Base-by-base conservation (phyloP, 1,140 invertebrate species). In the Laupala kohalensis region DNA sequence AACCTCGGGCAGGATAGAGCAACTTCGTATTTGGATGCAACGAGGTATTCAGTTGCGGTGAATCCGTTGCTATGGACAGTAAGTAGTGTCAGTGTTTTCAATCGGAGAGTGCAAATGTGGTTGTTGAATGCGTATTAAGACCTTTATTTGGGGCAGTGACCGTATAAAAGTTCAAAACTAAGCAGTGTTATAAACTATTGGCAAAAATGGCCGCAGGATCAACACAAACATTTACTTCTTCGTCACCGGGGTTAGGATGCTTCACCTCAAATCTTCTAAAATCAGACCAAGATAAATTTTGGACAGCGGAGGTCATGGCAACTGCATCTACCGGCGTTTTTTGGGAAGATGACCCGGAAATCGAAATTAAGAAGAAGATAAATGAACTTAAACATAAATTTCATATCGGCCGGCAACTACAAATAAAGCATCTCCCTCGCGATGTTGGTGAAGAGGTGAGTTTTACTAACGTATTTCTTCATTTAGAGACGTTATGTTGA, bases 371-470 rank as follows among this genome's bases (percentile, higher is more conserved):
- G 68, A 79, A 79, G 71, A 76, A 77, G 66, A 77, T 81, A 25
- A 76, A 79, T 63, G 77, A 80, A 30, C 74, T 81, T 12, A 80
- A 79, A 70, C 74, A 77, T 53, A 78, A 80, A 72, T 83, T 83
- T 73, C 82, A 83, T 76, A 76, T 75, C 66, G 80, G 80, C 25
- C 75, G 82, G 23, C 79, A 80, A 70, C 76, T 83, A 6, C 78
- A 79, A 74, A 78, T 83, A 27, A 81, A 81, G 67, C 80, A 83
- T 73, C 75, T 83, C 67, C 82, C 82, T 12, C 72, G 81, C 23
- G 81, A 82, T 76, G 80, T 80, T 69, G 79, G 79, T 6, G 82
- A 83, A 76, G 78, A 82, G 77, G 81, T 81, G 73, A 78, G 80
- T 53, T 53, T 53, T 53, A 19, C 37, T 53, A 13, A 53, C 19